Base-by-base conservation (phyloP, 2,888 invertebrate species). In the Argynnis bischoffii region DNA sequence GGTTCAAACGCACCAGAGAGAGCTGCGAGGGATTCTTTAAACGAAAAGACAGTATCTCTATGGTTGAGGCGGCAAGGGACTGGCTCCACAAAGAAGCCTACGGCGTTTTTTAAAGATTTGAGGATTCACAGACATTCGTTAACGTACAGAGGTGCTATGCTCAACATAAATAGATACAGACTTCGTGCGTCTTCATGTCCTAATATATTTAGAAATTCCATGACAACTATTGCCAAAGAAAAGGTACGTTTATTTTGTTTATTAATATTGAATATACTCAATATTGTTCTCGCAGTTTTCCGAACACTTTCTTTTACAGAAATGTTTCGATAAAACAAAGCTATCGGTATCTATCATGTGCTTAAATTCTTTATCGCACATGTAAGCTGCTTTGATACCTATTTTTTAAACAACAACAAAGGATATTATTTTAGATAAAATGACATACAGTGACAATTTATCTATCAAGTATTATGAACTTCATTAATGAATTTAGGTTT, bases 151-250 rank as follows among this genome's bases (percentile, higher is more conserved):
- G 97, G 97, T 26, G 97, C 97, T 1, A 97, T 97, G 96, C 88
- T 97, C 67, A 97, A 97, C 83, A 96, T 97, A 77, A 96, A 95
- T 79, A 90, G 96, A 60, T 97, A 97, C 85, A 93, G 96, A 57
- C 91, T 97, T 61, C 92, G 97, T 72, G 97, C 98, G 0, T 97
- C 96, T 14, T 98, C 98, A 67, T 98, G 98, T 81, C 98, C 98
- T 0, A 97, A 98, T 85, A 97, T 98, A 81, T 97, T 96, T 83
- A 93, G 96, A 74, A 97, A 97, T 84, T 96, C 96, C 0, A 96
- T 97, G 95, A 96, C 96, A 1, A 96, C 96, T 71, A 96, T 96
- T 75, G 96, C 96, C n/a, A 95, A 96, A 81, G 96, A 96, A 79
- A 95, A 96, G 87, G 94, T 92, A 60, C 82, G 83, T 31, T 16